Base-by-base conservation (phyloP, 1,140 invertebrate genomes). In the Steinernema feltiae region DNA sequence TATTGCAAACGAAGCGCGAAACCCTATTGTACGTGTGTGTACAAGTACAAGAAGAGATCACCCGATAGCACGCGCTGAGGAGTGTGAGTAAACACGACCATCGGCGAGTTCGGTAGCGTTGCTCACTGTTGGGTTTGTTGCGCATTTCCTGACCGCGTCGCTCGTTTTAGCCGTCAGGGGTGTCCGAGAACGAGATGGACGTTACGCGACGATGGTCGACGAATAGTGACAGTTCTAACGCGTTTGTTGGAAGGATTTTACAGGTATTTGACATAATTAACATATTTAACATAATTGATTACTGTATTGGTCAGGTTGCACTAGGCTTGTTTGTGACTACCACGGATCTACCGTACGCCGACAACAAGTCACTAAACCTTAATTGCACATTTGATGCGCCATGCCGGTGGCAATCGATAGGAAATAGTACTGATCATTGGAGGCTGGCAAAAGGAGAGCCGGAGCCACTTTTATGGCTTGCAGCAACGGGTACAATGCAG, bases 401-500 rank as follows among this genome's bases (percentile, higher is more conserved):
- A 18, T 85, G 83, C 77, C 74, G 83, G 46, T 85, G 79, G 82
- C 32, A 21, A 31, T 78, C 79, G 1, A 30, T 76, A 24, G 83
- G 83, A 46, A 48, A 70, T 27, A 72, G 75, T 30, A 53, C 74
- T 21, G 82, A 85, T 63, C 46, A 75, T 30, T 85, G 84, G 84
- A 80, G 75, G 70, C 69, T 86, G 63, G 83, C 83, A 3, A 70
- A 71, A 69, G 83, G 83, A 15, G 81, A 85, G 74, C 83, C 83
- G n/a, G 83, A 85, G 35, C 72, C 79, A 31, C 71, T 85, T 30
- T 69, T 85, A 32, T 85, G 83, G 83, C 71, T 85, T 48, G 83
- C 83, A n/a, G 84, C 84, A n/a, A 85, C 84, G 15, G 84, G 84
- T 46, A 86, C 83, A 1, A 85, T 85, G 83, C 75, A 85, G 46